These are phyloP conservation scores for Apodemia zela DNA, from an alignment of 2,888 invertebrate species.

Conservation along the genomic window DNA sequence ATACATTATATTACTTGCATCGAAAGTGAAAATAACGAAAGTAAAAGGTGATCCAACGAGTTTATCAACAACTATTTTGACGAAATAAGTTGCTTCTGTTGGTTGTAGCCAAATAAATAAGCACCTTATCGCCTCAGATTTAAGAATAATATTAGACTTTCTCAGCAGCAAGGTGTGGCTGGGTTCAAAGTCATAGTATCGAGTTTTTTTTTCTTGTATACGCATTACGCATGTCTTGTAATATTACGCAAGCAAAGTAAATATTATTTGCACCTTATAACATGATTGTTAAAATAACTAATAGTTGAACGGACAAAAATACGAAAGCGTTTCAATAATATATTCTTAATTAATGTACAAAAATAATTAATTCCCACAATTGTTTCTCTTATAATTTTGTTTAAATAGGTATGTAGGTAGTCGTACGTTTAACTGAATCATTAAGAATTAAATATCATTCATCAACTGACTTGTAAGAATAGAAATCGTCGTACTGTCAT, in stretches of 20 bases:
- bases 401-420: no score
- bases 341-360: no score
- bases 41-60: conserved; percentile 46
- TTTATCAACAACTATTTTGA: conserved; percentile 39
- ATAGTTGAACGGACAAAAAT: no score
- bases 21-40: conserved; percentile 63
- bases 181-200: conserved; percentile 15
- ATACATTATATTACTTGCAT: conserved; percentile 51
- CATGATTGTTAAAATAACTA: background rate
- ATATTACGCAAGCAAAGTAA: conserved; percentile 12
- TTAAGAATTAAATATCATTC: no score
- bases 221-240: conserved; percentile 3
- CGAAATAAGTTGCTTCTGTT: conserved; percentile 33
- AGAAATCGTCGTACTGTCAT: no score
- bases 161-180: background rate
- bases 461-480: no score
- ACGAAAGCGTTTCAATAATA: no score
- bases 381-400: no score
- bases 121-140: conserved; percentile 34
- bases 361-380: no score
- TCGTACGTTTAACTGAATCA: no score
- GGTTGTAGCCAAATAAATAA: background rate
- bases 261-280: conserved; percentile 6
- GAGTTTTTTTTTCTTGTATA: conserved; percentile 8
- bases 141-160: conserved; percentile 29